A percentile compares a stretch with the other conserved stretches of the same genome.
Conservation (phyloP, 2,888 invertebrate species). For the Tenthredo notha region DNA sequence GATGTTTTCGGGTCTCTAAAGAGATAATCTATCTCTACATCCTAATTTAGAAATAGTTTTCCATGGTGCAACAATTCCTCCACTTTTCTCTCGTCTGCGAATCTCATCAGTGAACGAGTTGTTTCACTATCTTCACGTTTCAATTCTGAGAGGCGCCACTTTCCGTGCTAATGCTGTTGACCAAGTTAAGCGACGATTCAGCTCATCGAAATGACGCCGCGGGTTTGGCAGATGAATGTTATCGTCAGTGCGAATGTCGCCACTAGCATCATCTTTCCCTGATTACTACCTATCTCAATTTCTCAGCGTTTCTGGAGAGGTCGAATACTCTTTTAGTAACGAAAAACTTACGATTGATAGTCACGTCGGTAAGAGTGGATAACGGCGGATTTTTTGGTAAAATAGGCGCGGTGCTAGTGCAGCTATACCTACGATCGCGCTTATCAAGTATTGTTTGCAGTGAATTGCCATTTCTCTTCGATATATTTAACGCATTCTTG, state of each 20-base stretch:
- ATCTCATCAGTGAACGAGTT: neutral
- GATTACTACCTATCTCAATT: neutral
- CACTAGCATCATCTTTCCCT: neutral
- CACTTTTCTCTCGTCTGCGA: neutral
- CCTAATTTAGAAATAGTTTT: constrained; percentile 11
- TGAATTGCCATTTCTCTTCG: neutral
- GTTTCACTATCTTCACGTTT: neutral
- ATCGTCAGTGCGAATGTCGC: neutral
- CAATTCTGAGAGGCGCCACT: neutral
- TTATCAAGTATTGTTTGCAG: neutral
- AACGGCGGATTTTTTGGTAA: neutral
- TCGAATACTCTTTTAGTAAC: neutral
- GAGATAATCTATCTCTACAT: neutral
- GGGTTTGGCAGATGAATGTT: neutral
- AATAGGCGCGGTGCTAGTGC: constrained; percentile 16
- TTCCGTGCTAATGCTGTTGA: neutral
- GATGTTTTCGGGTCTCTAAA: neutral
- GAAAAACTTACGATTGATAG: neutral
- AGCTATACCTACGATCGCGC: neutral
- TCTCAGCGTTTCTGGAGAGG: neutral
- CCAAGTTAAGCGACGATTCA: neutral
- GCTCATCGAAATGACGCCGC: neutral
- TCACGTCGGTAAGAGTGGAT: neutral
- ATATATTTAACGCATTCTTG: neutral
- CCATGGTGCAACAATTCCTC: neutral